phyloP scores from a whole-genome alignment of 2,797 vertebrate species.

The Schizopygopsis pylzovi region DNA sequence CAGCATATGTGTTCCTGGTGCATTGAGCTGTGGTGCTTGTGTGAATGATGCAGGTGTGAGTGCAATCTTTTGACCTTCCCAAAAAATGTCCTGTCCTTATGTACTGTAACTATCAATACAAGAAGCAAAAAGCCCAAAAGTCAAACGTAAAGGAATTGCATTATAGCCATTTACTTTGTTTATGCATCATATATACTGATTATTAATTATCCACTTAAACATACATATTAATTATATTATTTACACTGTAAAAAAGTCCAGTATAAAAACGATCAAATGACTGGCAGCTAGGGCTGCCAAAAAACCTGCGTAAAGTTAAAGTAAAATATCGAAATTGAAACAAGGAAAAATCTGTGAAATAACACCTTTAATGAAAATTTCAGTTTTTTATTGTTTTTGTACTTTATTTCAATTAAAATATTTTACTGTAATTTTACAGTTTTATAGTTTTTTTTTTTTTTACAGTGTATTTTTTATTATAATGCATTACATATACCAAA shows the following conservation, averaged over 20 bases:
- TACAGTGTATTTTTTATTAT: too few species aligned
- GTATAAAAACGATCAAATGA: too few species aligned
- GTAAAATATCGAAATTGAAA: too few species aligned
- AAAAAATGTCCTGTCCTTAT: neutral
- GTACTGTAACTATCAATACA: neutral
- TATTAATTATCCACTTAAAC: neutral
- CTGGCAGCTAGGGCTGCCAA: too few species aligned
- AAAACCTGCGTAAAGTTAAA: too few species aligned
- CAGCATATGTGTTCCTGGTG: neutral
- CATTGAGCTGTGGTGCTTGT: neutral
- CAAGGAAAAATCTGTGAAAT: too few species aligned
- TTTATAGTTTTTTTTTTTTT: too few species aligned
- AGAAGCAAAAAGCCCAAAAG: neutral
- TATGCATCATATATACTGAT: neutral
- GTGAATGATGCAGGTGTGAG: neutral
- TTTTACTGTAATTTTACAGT: too few species aligned
- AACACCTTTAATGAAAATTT: too few species aligned
- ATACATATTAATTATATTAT: conserved; percentile 5
- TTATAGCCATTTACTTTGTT: neutral
- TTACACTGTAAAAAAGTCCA: neutral
- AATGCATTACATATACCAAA: too few species aligned
- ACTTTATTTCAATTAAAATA: too few species aligned
- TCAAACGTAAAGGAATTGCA: neutral
- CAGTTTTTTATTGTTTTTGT: too few species aligned
- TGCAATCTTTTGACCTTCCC: neutral